Conservation (phyloP, 2,797 vertebrate species). For the Esox masquinongy region DNA sequence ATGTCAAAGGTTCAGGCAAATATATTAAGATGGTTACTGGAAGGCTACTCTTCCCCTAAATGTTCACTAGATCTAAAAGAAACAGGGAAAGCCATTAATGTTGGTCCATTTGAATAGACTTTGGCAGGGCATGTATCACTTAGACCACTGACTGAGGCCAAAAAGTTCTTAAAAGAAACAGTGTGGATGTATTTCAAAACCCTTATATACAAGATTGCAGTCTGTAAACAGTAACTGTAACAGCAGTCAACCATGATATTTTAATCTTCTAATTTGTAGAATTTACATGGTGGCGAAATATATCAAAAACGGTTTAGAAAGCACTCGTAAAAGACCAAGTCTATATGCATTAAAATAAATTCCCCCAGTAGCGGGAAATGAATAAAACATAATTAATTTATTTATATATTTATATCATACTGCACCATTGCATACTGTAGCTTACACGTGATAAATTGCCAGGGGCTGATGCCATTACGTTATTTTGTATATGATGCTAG, state of each 20-base stretch:
- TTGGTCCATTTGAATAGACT: slow-evolving; percentile 14
- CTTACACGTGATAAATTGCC: neutral
- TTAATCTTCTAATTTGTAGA: no score
- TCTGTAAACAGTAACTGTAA: no score
- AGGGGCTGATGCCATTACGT: neutral
- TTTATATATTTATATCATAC: neutral
- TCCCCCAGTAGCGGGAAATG: neutral
- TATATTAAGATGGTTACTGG: slow-evolving; percentile 27
- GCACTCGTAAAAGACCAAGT: no score
- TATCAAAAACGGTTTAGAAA: no score
- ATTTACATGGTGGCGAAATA: no score
- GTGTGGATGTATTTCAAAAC: neutral
- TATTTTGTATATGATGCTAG: neutral
- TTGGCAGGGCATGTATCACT: slow-evolving; percentile 23
- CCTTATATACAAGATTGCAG: no score
- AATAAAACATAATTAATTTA: neutral
- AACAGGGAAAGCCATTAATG: slow-evolving; percentile 30
- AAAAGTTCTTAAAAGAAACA: neutral
- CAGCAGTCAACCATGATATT: no score
- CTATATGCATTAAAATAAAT: neutral
- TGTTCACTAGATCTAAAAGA: slow-evolving; percentile 8
- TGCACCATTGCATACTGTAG: neutral
- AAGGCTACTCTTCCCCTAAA: slow-evolving; percentile 41
- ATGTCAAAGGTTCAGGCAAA: slow-evolving; percentile 30
- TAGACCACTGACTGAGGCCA: slow-evolving; percentile 30